Evolutionary conservation across 2,797 vertebrate species (phyloP), one percentile per base, ranked within the genome.

Genomic region (Acanthurus tractus): DNA sequence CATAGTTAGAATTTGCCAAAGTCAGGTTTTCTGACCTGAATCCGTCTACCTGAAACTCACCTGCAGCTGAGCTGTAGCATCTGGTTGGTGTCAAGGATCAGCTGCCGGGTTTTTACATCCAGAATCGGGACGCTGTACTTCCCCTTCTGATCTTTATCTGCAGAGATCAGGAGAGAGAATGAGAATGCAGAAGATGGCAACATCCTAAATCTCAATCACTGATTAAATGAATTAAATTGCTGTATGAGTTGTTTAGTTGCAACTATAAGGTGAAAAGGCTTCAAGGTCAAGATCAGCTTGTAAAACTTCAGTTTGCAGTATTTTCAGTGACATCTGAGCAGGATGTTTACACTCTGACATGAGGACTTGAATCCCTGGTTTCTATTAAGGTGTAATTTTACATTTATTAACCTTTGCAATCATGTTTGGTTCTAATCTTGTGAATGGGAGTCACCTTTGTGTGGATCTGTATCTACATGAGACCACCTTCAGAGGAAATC

Each of bases 1-100:
- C 25, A 29, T 3, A 29, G 25, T 29, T 29, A 29, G 25, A 29
- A 29, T 15, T 48, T 4, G 4, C 17, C 46, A 42, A 2, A 42
- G n/a, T 7, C 1, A 2, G 5, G 1, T 20, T 36, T 54, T 29
- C 22, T 54, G 22, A 9, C 20, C n/a, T 34, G 44, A 14, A 49
- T 55, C 13, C 2, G 3, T 76, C 62, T 50, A 72, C 49, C 54
- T 76, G 55, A 80, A 68, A 85, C 94, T 96, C 94, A 99, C 98
- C 97, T 99, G 97, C 98, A 99, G 78, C 93, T 93, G 86, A 99
- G 95, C 79, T 86, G 88, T 76, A 99, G 95, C 13, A 95, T 95
- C 90, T 97, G 94, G 86, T 97, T 97, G 75, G 89, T 92, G 87
- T 96, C 93, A 78, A 97, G 86, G 89, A 98, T 54, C 6, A 97